These are phyloP conservation scores for Pectinophora gossypiella DNA, from an alignment of 1,140 invertebrate species.

Conservation along the genomic window DNA sequence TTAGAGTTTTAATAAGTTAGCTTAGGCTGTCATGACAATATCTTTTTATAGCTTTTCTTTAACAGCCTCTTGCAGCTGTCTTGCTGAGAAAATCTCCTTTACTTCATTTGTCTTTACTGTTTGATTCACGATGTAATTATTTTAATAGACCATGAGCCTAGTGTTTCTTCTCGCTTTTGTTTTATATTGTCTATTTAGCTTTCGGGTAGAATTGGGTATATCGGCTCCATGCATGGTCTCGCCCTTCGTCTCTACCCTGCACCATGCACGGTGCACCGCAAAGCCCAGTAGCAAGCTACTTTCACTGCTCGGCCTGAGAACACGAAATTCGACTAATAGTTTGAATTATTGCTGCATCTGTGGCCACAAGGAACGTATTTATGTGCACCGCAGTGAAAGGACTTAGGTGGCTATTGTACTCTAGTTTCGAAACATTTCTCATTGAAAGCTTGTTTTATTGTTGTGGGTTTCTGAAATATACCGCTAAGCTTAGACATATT, in stretches of 20 bases:
- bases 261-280: conserved; percentile 16
- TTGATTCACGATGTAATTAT: no score
- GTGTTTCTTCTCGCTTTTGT: no score
- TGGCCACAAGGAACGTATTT: conserved; percentile 10
- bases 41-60: no score
- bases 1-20: no score
- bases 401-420: background rate
- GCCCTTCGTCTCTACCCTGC: conserved; percentile 8
- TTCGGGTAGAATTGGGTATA: no score
- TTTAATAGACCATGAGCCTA: no score
- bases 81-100: no score
- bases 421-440: conserved; percentile 2
- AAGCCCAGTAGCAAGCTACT: conserved; percentile 66
- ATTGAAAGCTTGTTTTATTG: background rate
- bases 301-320: conserved; percentile 52
- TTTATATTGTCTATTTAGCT: no score
- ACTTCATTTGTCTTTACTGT: no score
- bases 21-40: no score
- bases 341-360: conserved; percentile 52
- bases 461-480: background rate
- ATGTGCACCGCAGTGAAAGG: conserved; percentile 26
- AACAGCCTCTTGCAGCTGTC: no score
- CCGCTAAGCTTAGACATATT: background rate
- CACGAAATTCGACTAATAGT: conserved; percentile 69
- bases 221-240: background rate